Percentiles rank a stretch among this genome's conserved stretches.
These are phyloP conservation scores for Lagria hirta DNA, from an alignment of 2,888 invertebrate species.

Conservation along the genomic window DNA sequence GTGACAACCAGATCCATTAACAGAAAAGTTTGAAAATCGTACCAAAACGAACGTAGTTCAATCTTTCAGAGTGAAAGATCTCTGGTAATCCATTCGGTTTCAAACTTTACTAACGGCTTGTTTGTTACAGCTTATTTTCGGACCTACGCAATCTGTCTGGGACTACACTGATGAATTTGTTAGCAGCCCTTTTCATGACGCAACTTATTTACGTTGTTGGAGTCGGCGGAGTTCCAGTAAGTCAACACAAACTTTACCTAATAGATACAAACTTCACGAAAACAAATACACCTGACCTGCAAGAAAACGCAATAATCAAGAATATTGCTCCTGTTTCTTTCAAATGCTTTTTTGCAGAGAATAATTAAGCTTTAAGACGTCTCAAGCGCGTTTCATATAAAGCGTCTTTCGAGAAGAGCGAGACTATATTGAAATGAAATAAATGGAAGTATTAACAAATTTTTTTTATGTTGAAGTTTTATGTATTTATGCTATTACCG, in stretches of 20 bases:
- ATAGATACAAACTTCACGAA: too few species aligned
- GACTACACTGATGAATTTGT: slow-evolving; percentile 66
- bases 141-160: slow-evolving; percentile 67
- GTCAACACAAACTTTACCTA: slow-evolving; percentile 37
- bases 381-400: too few species aligned
- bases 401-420: too few species aligned
- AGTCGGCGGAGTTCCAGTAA: slow-evolving; percentile 67
- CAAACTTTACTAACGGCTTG: slow-evolving; percentile 25
- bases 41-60: slow-evolving; percentile 7
- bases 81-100: slow-evolving; percentile 14
- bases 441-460: too few species aligned
- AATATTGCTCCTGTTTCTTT: too few species aligned
- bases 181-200: slow-evolving; percentile 68
- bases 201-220: slow-evolving; percentile 68
- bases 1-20: slow-evolving; percentile 11
- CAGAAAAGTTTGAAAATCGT: slow-evolving; percentile 13
- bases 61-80: slow-evolving; percentile 18
- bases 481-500: too few species aligned
- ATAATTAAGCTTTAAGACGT: too few species aligned
- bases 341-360: too few species aligned
- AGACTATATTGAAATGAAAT: too few species aligned
- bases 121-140: slow-evolving; percentile 65
- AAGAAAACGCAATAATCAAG: too few species aligned
- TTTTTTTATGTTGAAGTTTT: too few species aligned
- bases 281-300: too few species aligned